A percentile compares a stretch with the other conserved stretches of the same genome.
Conservation (phyloP, 2,797 vertebrate genomes). For the Rhyacichthys aspro region DNA sequence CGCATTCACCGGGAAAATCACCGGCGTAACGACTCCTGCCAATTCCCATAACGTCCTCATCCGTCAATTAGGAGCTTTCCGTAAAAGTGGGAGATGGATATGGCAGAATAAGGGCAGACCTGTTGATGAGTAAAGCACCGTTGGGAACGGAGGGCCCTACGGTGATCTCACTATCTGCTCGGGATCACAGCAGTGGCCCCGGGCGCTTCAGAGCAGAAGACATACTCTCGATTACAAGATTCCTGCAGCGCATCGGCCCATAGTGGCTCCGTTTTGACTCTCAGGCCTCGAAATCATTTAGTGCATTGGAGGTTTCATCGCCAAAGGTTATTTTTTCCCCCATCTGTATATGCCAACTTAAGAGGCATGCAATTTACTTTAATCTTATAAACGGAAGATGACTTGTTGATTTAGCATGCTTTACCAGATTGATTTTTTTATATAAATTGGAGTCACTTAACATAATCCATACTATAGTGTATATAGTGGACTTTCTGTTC, state of each 20-base stretch:
- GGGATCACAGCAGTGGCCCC: slow-evolving; percentile 47
- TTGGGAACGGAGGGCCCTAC: slow-evolving; percentile 34
- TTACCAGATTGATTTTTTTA: neutral
- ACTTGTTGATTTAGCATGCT: slow-evolving; percentile 5
- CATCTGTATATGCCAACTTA: neutral
- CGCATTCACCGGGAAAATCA: slow-evolving; percentile 86
- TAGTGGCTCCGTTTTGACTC: slow-evolving; percentile 6
- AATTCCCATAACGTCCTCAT: slow-evolving; percentile 89
- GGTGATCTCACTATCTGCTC: slow-evolving; percentile 31
- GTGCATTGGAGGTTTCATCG: slow-evolving; percentile 18
- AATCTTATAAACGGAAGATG: slow-evolving; percentile 2
- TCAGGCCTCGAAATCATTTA: slow-evolving; percentile 10
- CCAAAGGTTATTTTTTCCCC: slow-evolving; percentile 8
- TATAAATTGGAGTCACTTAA: too few relatives aligned
- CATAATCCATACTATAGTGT: too few relatives aligned
- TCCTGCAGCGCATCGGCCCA: neutral
- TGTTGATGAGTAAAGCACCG: slow-evolving; percentile 59
- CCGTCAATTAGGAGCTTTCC: slow-evolving; percentile 88
- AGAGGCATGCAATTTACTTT: slow-evolving; percentile 1
- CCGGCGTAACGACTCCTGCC: slow-evolving; percentile 87
- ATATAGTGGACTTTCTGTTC: neutral
- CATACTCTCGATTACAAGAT: slow-evolving; percentile 27
- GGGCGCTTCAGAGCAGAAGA: slow-evolving; percentile 33
- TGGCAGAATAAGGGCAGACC: slow-evolving; percentile 77
- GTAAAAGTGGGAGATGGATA: slow-evolving; percentile 78